Evolutionary conservation across 2,888 invertebrate genomes (phyloP), one percentile per base, ranked within the genome.

Genomic region (Orthonychiurus folsomi): DNA sequence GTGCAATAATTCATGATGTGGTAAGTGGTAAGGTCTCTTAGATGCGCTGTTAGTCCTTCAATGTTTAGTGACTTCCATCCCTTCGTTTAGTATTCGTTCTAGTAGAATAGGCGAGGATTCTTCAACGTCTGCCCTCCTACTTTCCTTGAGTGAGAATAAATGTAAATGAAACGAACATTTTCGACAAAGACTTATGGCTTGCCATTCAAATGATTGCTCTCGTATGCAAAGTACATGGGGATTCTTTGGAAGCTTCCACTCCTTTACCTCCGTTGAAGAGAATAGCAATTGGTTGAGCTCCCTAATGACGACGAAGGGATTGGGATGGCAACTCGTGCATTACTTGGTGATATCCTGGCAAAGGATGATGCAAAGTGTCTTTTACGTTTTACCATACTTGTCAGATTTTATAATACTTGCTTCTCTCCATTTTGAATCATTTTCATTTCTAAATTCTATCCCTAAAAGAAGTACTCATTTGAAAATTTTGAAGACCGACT

Each of bases 131-230:
- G n/a, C n/a, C n/a, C n/a, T n/a, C n/a, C n/a, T n/a, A 37, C 37
- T 37, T 37, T 5, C 9, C 37, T 15, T 37, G 37, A 37, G 15
- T 37, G 37, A 37, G 15, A 37, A 37, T 37, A 37, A 37, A 37
- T 37, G 37, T 15, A 37, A 37, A 37, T 37, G 37, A 9, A 37
- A 37, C 15, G 37, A 37, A 37, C 15, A 37, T 50, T 59, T 62
- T 53, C 25, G 62, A 62, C 62, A 59, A 62, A 28, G 62, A 62
- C 53, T 62, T 62, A 62, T 62, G 52, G 37, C 62, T n/a, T 23
- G 24, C 23, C 21, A 61, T 56, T 28, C n/a, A 56, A 53, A 59
- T 52, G 24, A 52, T 20, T 52, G 52, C 52, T 21, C 12, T 12
- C 3, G 21, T 21, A 52, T 52, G 52, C 52, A 52, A 23, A 21